A percentile compares a stretch with the other conserved stretches of the same genome.
Evolutionary conservation across 2,888 invertebrate genomes (phyloP).

Genomic region (Drosophila testacea): DNA sequence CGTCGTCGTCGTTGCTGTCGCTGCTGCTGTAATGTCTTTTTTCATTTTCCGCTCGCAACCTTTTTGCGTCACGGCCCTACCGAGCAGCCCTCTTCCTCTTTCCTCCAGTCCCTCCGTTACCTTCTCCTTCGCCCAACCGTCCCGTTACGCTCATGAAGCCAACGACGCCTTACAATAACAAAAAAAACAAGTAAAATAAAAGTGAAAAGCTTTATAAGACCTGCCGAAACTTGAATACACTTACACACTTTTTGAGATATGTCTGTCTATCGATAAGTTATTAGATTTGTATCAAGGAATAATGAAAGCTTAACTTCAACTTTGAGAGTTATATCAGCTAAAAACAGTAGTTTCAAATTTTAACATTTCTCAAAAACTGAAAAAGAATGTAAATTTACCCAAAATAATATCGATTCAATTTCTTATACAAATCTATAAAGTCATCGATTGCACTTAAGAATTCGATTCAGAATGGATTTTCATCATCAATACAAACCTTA

Average conservation of each 20-base stretch:
- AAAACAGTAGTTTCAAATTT: no score
- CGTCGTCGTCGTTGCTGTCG: slow-evolving; percentile 45
- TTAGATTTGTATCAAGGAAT: not conserved
- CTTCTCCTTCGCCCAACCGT: not conserved
- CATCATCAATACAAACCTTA: not conserved
- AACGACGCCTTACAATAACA: slow-evolving; percentile 58
- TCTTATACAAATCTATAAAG: no score
- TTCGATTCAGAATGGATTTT: no score
- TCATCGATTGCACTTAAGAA: no score
- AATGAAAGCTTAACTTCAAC: not conserved
- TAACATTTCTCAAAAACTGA: no score
- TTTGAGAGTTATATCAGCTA: not conserved
- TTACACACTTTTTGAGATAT: not conserved
- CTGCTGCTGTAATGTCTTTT: slow-evolving; percentile 76
- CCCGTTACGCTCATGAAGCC: slow-evolving; percentile 53
- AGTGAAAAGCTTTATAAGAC: slow-evolving; percentile 18
- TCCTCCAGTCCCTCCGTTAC: not conserved
- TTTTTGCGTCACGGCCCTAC: slow-evolving; percentile 68
- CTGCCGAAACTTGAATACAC: slow-evolving; percentile 8
- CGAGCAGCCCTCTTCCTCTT: slow-evolving; percentile 5
- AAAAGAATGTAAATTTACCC: no score
- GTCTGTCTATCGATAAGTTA: no score
- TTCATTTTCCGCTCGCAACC: slow-evolving; percentile 79
- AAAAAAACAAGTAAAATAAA: slow-evolving; percentile 20
- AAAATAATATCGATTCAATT: no score